Conservation (phyloP, 23 tunicate genomes). For the Styela plicata region DNA sequence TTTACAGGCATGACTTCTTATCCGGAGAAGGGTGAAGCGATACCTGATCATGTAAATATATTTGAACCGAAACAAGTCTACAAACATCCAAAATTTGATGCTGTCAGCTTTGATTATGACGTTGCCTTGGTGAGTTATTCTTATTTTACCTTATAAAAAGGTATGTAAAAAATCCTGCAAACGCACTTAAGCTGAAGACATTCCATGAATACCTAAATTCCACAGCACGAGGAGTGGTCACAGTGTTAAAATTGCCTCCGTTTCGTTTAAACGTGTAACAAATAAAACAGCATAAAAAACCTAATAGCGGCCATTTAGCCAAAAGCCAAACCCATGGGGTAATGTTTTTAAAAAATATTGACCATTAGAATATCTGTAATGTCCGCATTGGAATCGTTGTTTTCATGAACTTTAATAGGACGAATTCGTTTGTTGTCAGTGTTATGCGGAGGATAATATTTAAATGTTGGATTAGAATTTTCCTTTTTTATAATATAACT, state of each 20-base stretch:
- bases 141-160: too few species aligned
- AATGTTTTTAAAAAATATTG: too few species aligned
- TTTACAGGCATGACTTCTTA: slow-evolving; percentile 5
- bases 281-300: not conserved
- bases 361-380: not conserved
- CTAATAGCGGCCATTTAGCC: not conserved
- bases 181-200: too few species aligned
- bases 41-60: slow-evolving; percentile 10
- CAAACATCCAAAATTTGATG: slow-evolving; percentile 3
- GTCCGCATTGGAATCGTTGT: too few species aligned
- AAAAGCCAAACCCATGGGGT: not conserved
- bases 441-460: not conserved
- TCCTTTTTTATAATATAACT: not conserved
- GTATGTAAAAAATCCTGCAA: too few species aligned
- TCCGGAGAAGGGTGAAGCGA: slow-evolving; percentile 6
- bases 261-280: not conserved
- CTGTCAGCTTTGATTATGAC: slow-evolving; percentile 5
- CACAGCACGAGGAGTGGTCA: too few species aligned
- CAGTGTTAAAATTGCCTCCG: too few species aligned
- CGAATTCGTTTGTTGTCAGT: too few species aligned
- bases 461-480: not conserved
- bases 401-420: too few species aligned
- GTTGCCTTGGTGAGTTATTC: slow-evolving; percentile 22
- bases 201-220: too few species aligned
- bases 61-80: not conserved